These are phyloP conservation scores for Carassius auratus DNA, from an alignment of 2,113 vertebrate species.

Conservation along the genomic window DNA sequence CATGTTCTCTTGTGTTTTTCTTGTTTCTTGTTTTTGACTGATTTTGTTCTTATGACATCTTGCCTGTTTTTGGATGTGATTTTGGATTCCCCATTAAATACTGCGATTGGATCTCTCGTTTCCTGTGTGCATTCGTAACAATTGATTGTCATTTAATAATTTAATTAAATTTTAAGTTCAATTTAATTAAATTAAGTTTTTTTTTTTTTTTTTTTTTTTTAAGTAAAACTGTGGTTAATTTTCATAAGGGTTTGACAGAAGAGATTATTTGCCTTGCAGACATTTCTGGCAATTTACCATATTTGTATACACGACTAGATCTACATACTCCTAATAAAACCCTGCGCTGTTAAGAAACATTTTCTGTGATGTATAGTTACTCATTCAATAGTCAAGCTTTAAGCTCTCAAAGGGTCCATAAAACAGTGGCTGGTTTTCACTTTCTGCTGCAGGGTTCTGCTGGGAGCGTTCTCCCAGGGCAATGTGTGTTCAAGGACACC, in stretches of 20 bases:
- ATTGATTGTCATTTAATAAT: too few relatives aligned
- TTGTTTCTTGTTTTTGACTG: too few relatives aligned
- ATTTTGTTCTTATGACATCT: too few relatives aligned
- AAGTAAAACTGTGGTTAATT: too few relatives aligned
- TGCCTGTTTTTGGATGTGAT: too few relatives aligned
- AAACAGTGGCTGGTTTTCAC: neutral
- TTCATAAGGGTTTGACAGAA: neutral
- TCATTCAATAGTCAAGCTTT: slow-evolving; percentile 10
- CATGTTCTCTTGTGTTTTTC: too few relatives aligned
- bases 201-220: too few relatives aligned
- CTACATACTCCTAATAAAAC: slow-evolving; percentile 1
- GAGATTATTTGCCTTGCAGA: neutral
- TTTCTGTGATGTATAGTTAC: neutral
- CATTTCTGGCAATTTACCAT: neutral
- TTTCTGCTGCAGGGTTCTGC: neutral
- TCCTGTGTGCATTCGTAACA: too few relatives aligned
- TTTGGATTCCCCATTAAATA: too few relatives aligned
- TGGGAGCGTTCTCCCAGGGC: neutral
- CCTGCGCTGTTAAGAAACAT: neutral
- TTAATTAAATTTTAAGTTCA: too few relatives aligned
- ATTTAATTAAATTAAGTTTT: too few relatives aligned
- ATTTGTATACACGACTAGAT: neutral
- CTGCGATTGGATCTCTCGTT: too few relatives aligned
- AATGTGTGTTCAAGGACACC: slow-evolving; percentile 18
- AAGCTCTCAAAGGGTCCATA: neutral